These are phyloP conservation scores for Esperia sulphurella DNA, from an alignment of 2,888 invertebrate species.

Conservation along the genomic window DNA sequence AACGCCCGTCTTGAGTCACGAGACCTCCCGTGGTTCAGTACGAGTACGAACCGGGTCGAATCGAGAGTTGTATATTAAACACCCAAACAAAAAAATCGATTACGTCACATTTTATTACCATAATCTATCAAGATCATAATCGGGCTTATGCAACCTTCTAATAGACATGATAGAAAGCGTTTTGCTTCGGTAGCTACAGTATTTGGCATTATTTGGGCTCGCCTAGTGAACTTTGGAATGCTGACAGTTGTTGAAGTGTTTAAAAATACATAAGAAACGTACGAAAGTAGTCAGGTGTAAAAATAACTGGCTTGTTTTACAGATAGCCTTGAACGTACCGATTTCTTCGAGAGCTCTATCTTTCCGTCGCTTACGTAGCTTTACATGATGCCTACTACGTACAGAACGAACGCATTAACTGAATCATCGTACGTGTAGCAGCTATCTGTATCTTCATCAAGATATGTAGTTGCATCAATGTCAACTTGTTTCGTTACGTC, in stretches of 20 bases:
- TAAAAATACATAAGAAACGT: constrained; percentile 15
- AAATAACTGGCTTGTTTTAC: constrained; percentile 23
- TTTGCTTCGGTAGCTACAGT: neutral
- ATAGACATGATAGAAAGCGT: constrained; percentile 50
- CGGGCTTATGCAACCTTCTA: constrained; percentile 50
- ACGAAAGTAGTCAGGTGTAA: constrained; percentile 5
- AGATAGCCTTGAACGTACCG: constrained; percentile 6
- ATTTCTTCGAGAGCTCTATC: constrained; percentile 3
- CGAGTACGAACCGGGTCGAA: constrained; percentile 44
- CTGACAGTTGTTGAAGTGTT: neutral
- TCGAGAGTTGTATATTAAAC: constrained; percentile 49
- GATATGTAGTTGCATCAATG: constrained; percentile 35
- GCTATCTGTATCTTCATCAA: constrained; percentile 22
- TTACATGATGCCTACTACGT: neutral
- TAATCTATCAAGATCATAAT: constrained; percentile 70
- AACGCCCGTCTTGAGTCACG: constrained; percentile 28
- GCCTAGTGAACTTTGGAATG: constrained; percentile 19
- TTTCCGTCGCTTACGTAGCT: neutral
- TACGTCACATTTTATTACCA: constrained; percentile 65
- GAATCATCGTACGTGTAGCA: constrained; percentile 26
- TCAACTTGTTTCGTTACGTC: constrained; percentile 37
- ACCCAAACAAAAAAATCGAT: constrained; percentile 44
- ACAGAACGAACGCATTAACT: constrained; percentile 7
- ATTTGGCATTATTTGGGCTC: constrained; percentile 10
- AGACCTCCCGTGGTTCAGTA: constrained; percentile 42